These are phyloP conservation scores for Cheirogaleus medius DNA, from an alignment of 2,113 vertebrate genomes.

Conservation along the genomic window DNA sequence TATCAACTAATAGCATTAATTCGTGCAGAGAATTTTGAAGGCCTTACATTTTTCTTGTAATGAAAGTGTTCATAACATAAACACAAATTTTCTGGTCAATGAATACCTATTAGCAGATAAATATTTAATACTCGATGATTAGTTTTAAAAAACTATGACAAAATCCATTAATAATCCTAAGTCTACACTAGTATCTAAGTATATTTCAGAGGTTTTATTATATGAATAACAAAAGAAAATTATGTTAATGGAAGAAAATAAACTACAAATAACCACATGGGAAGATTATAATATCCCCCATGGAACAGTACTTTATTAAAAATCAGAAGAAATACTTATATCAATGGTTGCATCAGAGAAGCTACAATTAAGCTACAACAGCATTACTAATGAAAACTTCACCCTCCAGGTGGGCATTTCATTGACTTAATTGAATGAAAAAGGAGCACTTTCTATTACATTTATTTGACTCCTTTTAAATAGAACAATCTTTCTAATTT, in stretches of 20 bases:
- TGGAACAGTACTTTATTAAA: background rate
- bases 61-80: background rate
- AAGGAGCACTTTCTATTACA: background rate
- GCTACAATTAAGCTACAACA: background rate
- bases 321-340: background rate
- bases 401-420: background rate
- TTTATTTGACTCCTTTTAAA: background rate
- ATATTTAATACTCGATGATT: background rate
- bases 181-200: background rate
- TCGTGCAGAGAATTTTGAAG: background rate
- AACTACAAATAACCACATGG: background rate
- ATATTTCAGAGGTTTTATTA: background rate
- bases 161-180: background rate
- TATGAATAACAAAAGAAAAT: constrained; percentile 31
- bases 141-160: background rate
- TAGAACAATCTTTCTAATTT: background rate
- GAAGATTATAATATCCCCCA: background rate
- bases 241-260: background rate
- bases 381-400: background rate
- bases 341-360: background rate
- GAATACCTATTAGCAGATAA: background rate
- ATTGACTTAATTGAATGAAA: background rate
- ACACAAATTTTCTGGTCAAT: background rate
- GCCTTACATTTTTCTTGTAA: background rate
- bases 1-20: background rate